Percentiles rank a stretch among this genome's conserved stretches.
phyloP scores from a whole-genome alignment of 2,113 vertebrate genomes.

The Rhinoderma darwinii region DNA sequence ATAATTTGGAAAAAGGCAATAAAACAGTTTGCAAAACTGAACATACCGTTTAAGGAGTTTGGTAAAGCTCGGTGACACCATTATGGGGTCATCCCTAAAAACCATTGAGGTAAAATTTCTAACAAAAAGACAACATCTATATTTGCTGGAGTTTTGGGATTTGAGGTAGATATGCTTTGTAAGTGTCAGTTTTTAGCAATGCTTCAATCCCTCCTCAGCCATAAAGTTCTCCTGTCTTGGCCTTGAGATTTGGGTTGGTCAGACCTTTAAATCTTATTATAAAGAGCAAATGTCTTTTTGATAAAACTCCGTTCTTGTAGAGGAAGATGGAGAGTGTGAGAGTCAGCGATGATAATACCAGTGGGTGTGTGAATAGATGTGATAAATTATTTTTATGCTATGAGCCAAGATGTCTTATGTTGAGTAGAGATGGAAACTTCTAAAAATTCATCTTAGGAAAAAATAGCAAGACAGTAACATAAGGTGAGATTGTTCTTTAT shows the following conservation, averaged over 20 bases:
- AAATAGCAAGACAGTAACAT: background rate
- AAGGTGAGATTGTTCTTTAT: background rate
- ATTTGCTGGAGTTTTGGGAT: background rate
- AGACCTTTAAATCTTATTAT: constrained; percentile 13
- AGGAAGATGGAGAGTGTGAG: constrained; percentile 5
- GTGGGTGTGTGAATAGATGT: background rate
- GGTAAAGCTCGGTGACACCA: background rate
- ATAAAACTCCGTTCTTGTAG: background rate
- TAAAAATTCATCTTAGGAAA: background rate
- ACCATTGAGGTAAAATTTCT: no score
- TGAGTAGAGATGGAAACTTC: background rate
- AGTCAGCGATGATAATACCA: constrained; percentile 2
- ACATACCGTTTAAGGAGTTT: background rate
- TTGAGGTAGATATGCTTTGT: background rate
- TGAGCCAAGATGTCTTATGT: background rate
- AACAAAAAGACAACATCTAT: no score
- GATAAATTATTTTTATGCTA: constrained; percentile 20
- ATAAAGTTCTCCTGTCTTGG: background rate
- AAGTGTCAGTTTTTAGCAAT: background rate
- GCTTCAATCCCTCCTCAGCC: background rate
- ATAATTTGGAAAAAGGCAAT: no score
- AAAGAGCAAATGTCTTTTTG: constrained; percentile 7
- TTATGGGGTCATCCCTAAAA: no score
- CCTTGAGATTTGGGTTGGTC: background rate
- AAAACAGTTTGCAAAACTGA: no score